Evolutionary conservation across 1,140 invertebrate genomes (phyloP).

Genomic region (Tribolium castaneum): DNA sequence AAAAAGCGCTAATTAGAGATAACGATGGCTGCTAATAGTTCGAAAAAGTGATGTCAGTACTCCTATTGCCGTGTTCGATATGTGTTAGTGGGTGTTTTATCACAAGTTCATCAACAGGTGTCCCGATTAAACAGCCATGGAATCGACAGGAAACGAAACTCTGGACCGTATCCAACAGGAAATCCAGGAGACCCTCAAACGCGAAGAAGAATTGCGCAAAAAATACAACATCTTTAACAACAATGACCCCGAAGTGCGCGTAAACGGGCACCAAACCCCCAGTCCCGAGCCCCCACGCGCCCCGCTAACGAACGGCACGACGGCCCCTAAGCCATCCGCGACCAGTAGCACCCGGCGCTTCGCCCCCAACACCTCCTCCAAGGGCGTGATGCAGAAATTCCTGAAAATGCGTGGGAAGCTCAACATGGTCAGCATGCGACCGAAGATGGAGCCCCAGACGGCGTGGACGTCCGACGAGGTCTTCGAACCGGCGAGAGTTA

Average conservation of each 20-base stretch:
- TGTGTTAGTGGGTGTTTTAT: conserved; percentile 14
- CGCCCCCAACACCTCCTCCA: conserved; percentile 54
- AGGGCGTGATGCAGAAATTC: conserved; percentile 63
- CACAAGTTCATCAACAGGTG: conserved; percentile 45
- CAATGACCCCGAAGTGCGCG: neutral
- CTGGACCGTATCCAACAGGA: conserved; percentile 61
- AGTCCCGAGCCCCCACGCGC: neutral
- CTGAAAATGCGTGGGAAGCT: conserved; percentile 61
- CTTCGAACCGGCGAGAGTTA: conserved; percentile 56
- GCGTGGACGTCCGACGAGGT: conserved; percentile 45
- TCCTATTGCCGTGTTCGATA: neutral
- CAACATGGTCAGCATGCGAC: conserved; percentile 5
- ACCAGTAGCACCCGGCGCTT: conserved; percentile 46
- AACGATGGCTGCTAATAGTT: neutral
- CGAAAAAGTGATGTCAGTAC: conserved; percentile 21
- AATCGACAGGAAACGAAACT: conserved; percentile 54
- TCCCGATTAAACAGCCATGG: conserved; percentile 49
- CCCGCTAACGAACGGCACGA: neutral
- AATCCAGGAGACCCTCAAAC: conserved; percentile 60
- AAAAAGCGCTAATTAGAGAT: conserved; percentile 27
- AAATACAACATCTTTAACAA: conserved; percentile 38
- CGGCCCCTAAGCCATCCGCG: neutral
- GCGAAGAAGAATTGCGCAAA: conserved; percentile 59
- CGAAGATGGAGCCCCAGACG: conserved; percentile 36
- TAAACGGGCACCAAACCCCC: conserved; percentile 7